phyloP scores from a whole-genome alignment of 2,113 vertebrate genomes.

The Nannospalax galili region DNA sequence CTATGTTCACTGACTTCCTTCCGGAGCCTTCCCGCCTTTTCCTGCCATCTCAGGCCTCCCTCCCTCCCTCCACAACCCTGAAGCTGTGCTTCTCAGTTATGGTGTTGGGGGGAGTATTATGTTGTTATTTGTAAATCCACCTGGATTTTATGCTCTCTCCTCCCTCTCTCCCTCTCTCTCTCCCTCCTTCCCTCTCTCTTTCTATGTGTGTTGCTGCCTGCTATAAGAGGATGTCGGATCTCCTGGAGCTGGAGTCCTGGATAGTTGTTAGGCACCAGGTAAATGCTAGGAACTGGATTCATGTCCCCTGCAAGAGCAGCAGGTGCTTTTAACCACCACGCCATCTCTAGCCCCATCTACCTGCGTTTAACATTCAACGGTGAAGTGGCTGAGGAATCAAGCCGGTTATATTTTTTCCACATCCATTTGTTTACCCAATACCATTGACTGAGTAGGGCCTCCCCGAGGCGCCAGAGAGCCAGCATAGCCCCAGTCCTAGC shows the following conservation, averaged over 20 bases:
- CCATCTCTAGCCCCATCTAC: not conserved
- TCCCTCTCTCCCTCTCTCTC: too few species aligned
- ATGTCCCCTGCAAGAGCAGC: not conserved
- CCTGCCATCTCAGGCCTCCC: too few species aligned
- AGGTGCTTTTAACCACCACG: not conserved
- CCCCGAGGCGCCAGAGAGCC: not conserved
- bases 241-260: not conserved
- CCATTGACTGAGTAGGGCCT: not conserved
- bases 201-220: not conserved
- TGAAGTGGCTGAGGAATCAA: not conserved
- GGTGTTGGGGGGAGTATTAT: too few species aligned
- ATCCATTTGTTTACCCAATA: too few species aligned
- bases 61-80: too few species aligned
- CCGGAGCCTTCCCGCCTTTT: too few species aligned
- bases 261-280: not conserved
- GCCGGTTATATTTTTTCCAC: not conserved
- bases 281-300: not conserved
- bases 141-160: too few species aligned
- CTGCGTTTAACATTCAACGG: not conserved
- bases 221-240: not conserved
- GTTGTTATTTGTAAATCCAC: too few species aligned
- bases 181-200: too few species aligned
- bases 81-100: too few species aligned
- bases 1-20: too few species aligned
- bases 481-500: not conserved